phyloP scores from a whole-genome alignment of 2,113 vertebrate species.

The Prochilodus magdalenae region DNA sequence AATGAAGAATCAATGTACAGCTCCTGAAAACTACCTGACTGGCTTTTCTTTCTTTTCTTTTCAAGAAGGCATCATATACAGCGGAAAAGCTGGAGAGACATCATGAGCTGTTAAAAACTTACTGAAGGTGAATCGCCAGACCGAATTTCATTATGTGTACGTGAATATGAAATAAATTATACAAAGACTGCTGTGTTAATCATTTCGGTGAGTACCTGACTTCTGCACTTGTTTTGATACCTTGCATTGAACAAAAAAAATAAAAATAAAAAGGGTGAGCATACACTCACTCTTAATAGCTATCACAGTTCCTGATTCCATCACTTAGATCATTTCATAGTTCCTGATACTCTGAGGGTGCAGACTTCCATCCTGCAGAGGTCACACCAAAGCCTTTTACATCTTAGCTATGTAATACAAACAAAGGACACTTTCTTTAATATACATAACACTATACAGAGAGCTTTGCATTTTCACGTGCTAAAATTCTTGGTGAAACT shows the following conservation, averaged over 20 bases:
- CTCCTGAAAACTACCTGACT: constrained; percentile 68
- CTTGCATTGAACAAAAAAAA: constrained; percentile 68
- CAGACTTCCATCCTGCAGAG: constrained; percentile 84
- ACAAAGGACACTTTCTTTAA: constrained; percentile 78
- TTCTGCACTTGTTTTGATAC: constrained; percentile 71
- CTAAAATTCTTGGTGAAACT: constrained; percentile 40
- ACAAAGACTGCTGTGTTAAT: constrained; percentile 73
- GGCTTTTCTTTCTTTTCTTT: constrained; percentile 11
- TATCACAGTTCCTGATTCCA: constrained; percentile 78
- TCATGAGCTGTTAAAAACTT: background rate
- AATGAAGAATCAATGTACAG: constrained; percentile 59
- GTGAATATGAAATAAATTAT: constrained; percentile 74
- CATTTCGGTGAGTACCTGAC: constrained; percentile 80
- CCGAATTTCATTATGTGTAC: constrained; percentile 44
- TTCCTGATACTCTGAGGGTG: constrained; percentile 70
- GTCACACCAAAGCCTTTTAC: constrained; percentile 70
- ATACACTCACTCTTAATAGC: constrained; percentile 61
- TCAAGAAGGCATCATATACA: constrained; percentile 64
- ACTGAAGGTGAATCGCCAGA: constrained; percentile 53
- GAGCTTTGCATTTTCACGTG: constrained; percentile 68
- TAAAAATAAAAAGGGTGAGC: constrained; percentile 67
- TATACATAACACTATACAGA: constrained; percentile 81
- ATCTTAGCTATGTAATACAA: constrained; percentile 72
- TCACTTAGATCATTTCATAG: constrained; percentile 58
- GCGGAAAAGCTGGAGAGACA: constrained; percentile 42